These are phyloP conservation scores for Poecilus cupreus DNA, from an alignment of 2,888 invertebrate genomes.

Conservation along the genomic window DNA sequence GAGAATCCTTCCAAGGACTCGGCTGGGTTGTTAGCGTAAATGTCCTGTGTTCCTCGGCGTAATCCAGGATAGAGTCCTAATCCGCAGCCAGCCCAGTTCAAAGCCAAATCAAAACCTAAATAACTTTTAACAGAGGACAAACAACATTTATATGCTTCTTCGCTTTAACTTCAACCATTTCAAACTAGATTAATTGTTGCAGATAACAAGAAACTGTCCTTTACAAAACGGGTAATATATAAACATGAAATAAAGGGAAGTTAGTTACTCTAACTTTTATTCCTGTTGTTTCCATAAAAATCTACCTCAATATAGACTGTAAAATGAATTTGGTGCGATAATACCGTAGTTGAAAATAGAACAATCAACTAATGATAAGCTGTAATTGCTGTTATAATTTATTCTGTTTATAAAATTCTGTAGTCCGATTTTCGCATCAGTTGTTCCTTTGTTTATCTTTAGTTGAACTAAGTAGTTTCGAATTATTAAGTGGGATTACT, in stretches of 20 bases:
- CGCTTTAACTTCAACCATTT: conserved; percentile 19
- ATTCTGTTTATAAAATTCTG: conserved; percentile 18
- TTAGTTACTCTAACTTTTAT: no score
- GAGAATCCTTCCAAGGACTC: not conserved
- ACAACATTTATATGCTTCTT: conserved; percentile 33
- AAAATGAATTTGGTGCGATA: no score
- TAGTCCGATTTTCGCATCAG: not conserved
- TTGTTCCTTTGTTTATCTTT: conserved; percentile 6
- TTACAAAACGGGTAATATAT: not conserved
- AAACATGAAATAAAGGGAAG: conserved; percentile 4
- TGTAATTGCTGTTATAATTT: conserved; percentile 23
- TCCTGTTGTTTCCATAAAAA: no score
- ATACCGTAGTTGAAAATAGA: not conserved
- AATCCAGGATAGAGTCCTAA: not conserved
- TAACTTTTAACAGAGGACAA: conserved; percentile 21
- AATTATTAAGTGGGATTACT: conserved; percentile 3
- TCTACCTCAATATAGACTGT: no score
- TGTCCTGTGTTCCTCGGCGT: conserved; percentile 3
- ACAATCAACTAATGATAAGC: conserved; percentile 21
- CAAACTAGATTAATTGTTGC: conserved; percentile 30
- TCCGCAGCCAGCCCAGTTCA: not conserved
- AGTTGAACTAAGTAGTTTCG: not conserved
- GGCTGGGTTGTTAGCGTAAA: conserved; percentile 17
- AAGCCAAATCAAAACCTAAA: conserved; percentile 22
- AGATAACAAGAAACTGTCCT: conserved; percentile 9